Evolutionary conservation across 2,113 vertebrate genomes (phyloP), one percentile per base, ranked within the genome.

Genomic region (Syrrhaptes paradoxus): DNA sequence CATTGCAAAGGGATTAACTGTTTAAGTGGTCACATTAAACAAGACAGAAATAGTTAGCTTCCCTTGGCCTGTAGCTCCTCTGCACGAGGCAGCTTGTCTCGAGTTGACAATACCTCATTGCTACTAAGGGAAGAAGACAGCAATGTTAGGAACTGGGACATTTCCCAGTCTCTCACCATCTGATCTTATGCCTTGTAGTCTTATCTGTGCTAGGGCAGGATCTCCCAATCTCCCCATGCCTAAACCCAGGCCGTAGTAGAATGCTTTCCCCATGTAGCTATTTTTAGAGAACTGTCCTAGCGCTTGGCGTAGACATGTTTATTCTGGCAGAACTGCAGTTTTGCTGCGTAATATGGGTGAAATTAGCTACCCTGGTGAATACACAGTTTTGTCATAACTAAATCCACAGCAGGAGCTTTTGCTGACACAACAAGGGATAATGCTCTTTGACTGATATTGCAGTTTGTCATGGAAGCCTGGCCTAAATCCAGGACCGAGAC

Each of bases 11-110:
- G 87, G 92, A 96, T 95, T 96, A 97, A 94, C 90, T 89, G 73
- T 95, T 97, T 92, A 86, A 96, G 74, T 85, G 95, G 84, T 95
- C 86, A 94, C 95, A 96, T 96, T 95, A 95, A 96, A 96, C 49
- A 84, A 68, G 93, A 96, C 92, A 94, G 85, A 81, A 95, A 93
- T 90, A 93, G 93, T 96, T 87, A 95, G 90, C 88, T 96, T 96
- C 92, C 90, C 84, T 90, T 93, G 95, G 95, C 94, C 90, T 84
- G 83, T 57, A 87, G 80, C 92, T 96, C 49, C 90, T 85, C 76
- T 90, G 86, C 90, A 78, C 78, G 77, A 95, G 92, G 90, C 88
- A 90, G 86, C 80, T 67, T 96, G 92, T 94, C 92, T 95, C 66
- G 70, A 84, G 88, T 67, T 96, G 95, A 94, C 95, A 95, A 92